These are phyloP conservation scores for Hymenopus coronatus DNA, from an alignment of 2,888 invertebrate genomes.

Conservation along the genomic window DNA sequence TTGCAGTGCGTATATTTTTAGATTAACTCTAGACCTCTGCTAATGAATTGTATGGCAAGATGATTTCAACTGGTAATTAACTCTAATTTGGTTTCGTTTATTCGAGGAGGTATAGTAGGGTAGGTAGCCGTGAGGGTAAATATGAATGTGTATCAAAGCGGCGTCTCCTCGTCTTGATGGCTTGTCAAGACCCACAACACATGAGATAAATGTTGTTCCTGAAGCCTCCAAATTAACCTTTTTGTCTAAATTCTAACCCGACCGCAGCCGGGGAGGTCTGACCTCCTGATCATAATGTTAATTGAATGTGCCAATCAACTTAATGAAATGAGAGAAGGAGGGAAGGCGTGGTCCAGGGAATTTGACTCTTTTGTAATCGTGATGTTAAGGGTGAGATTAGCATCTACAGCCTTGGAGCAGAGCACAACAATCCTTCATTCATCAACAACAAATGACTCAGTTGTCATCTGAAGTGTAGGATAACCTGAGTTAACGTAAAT, in stretches of 20 bases:
- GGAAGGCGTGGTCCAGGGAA: slow-evolving; percentile 14
- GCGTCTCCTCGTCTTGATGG: slow-evolving; percentile 6
- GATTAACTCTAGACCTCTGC: neutral
- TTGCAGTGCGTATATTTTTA: neutral
- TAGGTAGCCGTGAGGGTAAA: neutral
- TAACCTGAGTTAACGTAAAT: slow-evolving; percentile 25
- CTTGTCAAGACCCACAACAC: neutral
- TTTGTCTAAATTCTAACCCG: slow-evolving; percentile 32
- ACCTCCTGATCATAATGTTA: slow-evolving; percentile 47
- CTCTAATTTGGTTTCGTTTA: slow-evolving; percentile 5
- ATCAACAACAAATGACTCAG: slow-evolving; percentile 25
- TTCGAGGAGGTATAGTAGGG: neutral
- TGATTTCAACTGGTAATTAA: slow-evolving; percentile 20
- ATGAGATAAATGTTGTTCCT: slow-evolving; percentile 31
- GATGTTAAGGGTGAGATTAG: slow-evolving; percentile 9
- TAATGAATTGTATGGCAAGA: neutral
- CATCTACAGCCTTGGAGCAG: neutral
- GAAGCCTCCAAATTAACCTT: slow-evolving; percentile 33
- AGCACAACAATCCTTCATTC: slow-evolving; percentile 10
- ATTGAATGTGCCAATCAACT: slow-evolving; percentile 79
- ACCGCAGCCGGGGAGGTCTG: slow-evolving; percentile 28
- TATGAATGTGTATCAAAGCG: neutral
- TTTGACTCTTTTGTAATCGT: slow-evolving; percentile 1
- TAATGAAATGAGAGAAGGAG: slow-evolving; percentile 54
- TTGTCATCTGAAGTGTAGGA: slow-evolving; percentile 16